Evolutionary conservation across 2,797 vertebrate species (phyloP).

Genomic region (Xiphorhynchus erythropygius): DNA sequence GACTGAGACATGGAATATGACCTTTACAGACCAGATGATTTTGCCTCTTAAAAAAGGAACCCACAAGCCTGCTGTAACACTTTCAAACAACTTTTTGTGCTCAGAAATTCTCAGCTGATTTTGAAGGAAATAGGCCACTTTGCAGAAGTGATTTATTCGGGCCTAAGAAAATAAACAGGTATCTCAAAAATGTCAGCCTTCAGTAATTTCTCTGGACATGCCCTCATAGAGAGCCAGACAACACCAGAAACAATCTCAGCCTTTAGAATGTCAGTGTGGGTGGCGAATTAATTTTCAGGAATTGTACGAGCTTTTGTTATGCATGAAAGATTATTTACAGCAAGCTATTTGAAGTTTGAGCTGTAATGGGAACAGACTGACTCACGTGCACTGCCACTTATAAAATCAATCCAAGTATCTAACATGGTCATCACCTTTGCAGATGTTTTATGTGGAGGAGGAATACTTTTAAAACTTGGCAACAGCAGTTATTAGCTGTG

Average conservation of each 20-base stretch:
- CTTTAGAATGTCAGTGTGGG: slow-evolving; percentile 9
- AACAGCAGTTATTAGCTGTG: not conserved
- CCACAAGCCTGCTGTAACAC: not conserved
- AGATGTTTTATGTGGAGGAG: slow-evolving; percentile 25
- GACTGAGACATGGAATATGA: not conserved
- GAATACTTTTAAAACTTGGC: slow-evolving; percentile 28
- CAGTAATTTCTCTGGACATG: not conserved
- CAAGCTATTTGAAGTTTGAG: slow-evolving; percentile 53
- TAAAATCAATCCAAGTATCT: slow-evolving; percentile 26
- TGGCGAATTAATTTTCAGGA: slow-evolving; percentile 25
- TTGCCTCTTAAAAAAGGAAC: not conserved
- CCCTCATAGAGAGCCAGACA: not conserved
- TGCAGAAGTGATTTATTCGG: not conserved
- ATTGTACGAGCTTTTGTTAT: slow-evolving; percentile 14
- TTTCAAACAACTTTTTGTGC: not conserved
- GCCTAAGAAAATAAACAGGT: not conserved
- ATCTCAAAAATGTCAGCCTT: not conserved
- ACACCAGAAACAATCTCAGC: not conserved
- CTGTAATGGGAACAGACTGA: slow-evolving; percentile 30
- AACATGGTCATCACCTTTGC: slow-evolving; percentile 51
- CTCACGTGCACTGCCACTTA: slow-evolving; percentile 27
- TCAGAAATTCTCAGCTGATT: not conserved
- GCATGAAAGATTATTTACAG: slow-evolving; percentile 60
- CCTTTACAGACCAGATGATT: not conserved
- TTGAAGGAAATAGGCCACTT: not conserved